Conservation (phyloP, 2,888 invertebrate species). For the Hoplodrina ambigua region DNA sequence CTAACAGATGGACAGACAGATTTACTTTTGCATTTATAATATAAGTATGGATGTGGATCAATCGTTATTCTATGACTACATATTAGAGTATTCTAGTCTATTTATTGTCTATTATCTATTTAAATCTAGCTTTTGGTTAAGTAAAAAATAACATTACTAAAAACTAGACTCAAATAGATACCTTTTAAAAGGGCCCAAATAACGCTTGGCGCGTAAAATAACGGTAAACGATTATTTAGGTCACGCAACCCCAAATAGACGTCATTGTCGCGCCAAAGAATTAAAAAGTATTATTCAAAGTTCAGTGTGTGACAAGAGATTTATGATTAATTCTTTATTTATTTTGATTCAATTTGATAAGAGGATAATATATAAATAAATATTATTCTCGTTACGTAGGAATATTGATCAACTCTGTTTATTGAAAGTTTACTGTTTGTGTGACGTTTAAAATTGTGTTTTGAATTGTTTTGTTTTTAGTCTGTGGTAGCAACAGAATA, state of each 20-base stretch:
- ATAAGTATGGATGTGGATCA: no score
- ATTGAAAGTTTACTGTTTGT: slow-evolving; percentile 1
- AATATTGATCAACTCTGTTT: slow-evolving; percentile 43
- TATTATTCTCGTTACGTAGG: slow-evolving; percentile 34
- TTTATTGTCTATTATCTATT: no score
- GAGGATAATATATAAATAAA: slow-evolving; percentile 28
- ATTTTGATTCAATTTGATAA: slow-evolving; percentile 51
- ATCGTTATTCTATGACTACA: no score
- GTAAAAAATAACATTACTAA: neutral
- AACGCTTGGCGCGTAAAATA: slow-evolving; percentile 18
- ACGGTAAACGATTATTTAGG: slow-evolving; percentile 43
- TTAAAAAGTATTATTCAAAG: slow-evolving; percentile 52
- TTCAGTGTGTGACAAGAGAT: slow-evolving; percentile 43
- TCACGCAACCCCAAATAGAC: slow-evolving; percentile 47
- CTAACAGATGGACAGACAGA: no score
- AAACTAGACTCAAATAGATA: neutral
- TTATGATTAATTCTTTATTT: slow-evolving; percentile 44
- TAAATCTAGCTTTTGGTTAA: no score
- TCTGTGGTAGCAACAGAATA: neutral
- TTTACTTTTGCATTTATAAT: no score
- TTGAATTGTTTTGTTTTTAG: slow-evolving; percentile 2
- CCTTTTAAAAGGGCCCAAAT: slow-evolving; percentile 8
- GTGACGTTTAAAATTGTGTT: slow-evolving; percentile 16
- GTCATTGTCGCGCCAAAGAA: slow-evolving; percentile 47
- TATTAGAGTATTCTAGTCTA: no score